Percentiles rank a stretch among this genome's conserved stretches.
phyloP scores from a whole-genome alignment of 30 jellyfish, hydroid and myxozoan genomes.

The Phacellophora camtschatica region DNA sequence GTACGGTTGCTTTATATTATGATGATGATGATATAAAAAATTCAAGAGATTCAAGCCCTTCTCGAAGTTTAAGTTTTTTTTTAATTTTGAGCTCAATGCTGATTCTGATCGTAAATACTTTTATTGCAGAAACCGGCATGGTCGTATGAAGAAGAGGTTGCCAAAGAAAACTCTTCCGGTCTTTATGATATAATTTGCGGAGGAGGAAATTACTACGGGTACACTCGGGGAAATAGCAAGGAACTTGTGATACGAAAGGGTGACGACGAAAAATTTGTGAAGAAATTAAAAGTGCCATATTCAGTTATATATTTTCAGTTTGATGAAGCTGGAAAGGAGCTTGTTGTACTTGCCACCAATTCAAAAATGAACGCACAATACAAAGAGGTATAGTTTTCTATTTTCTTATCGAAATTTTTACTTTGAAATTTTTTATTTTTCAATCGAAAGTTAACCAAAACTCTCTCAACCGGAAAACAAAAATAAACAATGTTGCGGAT shows the following conservation, averaged over 20 bases:
- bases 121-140: slow-evolving; percentile 27
- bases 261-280: slow-evolving; percentile 22
- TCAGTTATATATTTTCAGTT: slow-evolving; percentile 22
- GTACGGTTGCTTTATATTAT: too few relatives aligned
- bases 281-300: slow-evolving; percentile 42
- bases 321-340: slow-evolving; percentile 30
- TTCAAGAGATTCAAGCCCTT: too few relatives aligned
- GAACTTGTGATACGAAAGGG: slow-evolving; percentile 42
- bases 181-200: slow-evolving; percentile 49
- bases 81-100: neutral
- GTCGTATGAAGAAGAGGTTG: slow-evolving; percentile 29
- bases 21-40: too few relatives aligned
- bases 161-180: slow-evolving; percentile 31
- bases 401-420: too few relatives aligned
- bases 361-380: slow-evolving; percentile 33
- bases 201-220: slow-evolving; percentile 66
- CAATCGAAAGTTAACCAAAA: too few relatives aligned
- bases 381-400: slow-evolving; percentile 70
- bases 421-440: too few relatives aligned
- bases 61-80: neutral
- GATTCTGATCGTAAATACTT: neutral
- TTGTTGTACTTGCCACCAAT: slow-evolving; percentile 40
- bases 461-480: too few relatives aligned
- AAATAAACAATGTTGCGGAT: neutral
- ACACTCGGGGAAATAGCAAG: slow-evolving; percentile 40